Conservation (phyloP, 2,888 invertebrate species). For the Brachyptera risi region DNA sequence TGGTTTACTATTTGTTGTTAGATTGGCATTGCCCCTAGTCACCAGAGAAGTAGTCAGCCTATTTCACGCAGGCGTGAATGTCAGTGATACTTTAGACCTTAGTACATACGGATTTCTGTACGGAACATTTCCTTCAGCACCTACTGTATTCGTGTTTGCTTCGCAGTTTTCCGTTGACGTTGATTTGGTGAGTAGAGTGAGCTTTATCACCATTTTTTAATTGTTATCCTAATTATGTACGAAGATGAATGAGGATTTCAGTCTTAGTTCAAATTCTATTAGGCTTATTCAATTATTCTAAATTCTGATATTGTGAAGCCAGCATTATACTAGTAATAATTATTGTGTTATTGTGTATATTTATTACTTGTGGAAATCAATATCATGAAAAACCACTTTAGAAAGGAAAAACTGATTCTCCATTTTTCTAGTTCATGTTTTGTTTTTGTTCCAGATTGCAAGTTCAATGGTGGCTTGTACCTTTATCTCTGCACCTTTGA, state of each 20-base stretch:
- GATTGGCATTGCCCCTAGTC: conserved; percentile 76
- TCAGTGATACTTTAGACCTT: conserved; percentile 72
- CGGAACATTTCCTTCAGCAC: conserved; percentile 93
- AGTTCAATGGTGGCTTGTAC: conserved; percentile 94
- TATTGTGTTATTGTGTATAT: too few relatives aligned
- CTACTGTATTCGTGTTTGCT: conserved; percentile 94
- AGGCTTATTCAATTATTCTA: too few relatives aligned
- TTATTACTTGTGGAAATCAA: too few relatives aligned
- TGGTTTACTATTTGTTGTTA: conserved; percentile 39
- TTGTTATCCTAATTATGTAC: too few relatives aligned
- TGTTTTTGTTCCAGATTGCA: conserved; percentile 65
- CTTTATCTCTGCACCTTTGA: conserved; percentile 88
- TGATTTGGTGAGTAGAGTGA: conserved; percentile 80
- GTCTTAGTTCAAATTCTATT: neutral
- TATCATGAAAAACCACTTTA: too few relatives aligned
- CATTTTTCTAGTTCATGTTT: too few relatives aligned
- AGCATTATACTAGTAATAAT: too few relatives aligned
- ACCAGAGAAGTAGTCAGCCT: conserved; percentile 81
- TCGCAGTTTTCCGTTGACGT: conserved; percentile 80
- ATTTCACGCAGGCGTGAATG: conserved; percentile 62
- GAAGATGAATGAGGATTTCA: too few relatives aligned
- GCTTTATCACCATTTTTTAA: too few relatives aligned
- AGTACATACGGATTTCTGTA: conserved; percentile 93
- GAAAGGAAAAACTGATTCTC: too few relatives aligned
- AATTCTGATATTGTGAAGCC: too few relatives aligned